These are phyloP conservation scores for Zygogramma bicolorata DNA, from an alignment of 2,888 invertebrate genomes.

Conservation along the genomic window DNA sequence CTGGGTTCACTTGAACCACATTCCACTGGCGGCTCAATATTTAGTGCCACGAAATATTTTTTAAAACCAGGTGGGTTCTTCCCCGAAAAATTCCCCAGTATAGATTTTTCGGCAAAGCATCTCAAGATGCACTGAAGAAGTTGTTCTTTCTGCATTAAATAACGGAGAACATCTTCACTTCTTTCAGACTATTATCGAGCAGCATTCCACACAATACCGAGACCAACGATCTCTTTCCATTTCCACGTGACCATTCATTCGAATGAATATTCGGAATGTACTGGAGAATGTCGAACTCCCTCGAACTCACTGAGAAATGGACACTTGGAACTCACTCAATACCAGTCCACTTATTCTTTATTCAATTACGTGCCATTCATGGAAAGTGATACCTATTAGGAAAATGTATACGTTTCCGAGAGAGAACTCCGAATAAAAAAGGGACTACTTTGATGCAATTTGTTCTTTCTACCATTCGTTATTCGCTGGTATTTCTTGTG, in stretches of 20 bases:
- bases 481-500: conserved; percentile 20
- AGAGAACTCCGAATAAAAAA: conserved; percentile 24
- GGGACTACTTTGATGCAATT: conserved; percentile 26
- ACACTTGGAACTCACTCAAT: conserved; percentile 32
- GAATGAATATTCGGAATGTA: not conserved
- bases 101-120: too few relatives aligned
- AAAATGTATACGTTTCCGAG: conserved; percentile 34
- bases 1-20: too few relatives aligned
- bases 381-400: conserved; percentile 44
- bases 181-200: too few relatives aligned
- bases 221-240: not conserved
- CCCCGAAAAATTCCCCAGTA: too few relatives aligned
- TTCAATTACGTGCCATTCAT: conserved; percentile 43
- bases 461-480: conserved; percentile 19
- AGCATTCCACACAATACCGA: too few relatives aligned
- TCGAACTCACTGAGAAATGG: conserved; percentile 27
- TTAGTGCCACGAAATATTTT: too few relatives aligned
- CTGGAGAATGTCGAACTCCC: not conserved
- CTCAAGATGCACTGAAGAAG: too few relatives aligned
- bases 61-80: too few relatives aligned
- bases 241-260: not conserved
- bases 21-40: too few relatives aligned
- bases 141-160: too few relatives aligned
- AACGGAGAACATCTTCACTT: too few relatives aligned
- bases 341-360: conserved; percentile 39